Conservation (phyloP, 1,140 invertebrate genomes). For the Helicoverpa armigera region DNA sequence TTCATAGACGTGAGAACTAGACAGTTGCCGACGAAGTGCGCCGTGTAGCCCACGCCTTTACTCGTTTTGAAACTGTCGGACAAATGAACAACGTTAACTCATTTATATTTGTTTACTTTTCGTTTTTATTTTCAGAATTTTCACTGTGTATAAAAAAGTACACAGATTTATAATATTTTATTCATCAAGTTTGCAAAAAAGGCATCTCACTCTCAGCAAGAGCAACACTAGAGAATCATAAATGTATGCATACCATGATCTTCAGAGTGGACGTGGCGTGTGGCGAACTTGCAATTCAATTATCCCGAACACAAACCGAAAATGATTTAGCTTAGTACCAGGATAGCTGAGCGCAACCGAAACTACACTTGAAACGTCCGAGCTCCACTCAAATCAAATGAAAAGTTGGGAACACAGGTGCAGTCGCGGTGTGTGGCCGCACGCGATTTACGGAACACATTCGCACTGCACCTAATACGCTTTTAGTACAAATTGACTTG, state of each 20-base stretch:
- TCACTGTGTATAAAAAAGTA: too few species aligned
- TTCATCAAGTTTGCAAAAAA: not conserved
- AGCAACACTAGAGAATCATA: not conserved
- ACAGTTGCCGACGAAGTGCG: conserved; percentile 99
- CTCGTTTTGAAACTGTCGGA: conserved; percentile 97
- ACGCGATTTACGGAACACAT: conserved; percentile 37
- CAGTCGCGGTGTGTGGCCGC: conserved; percentile 34
- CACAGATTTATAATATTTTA: too few species aligned
- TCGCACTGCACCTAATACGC: not conserved
- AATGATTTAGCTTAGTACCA: conserved; percentile 45
- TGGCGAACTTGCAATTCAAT: conserved; percentile 44
- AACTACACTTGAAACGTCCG: conserved; percentile 47
- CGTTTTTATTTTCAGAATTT: too few species aligned
- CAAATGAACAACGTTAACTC: conserved; percentile 14
- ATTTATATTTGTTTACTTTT: not conserved
- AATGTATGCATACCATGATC: conserved; percentile 20
- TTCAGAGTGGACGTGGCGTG: not conserved
- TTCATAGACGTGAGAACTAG: conserved; percentile 99
- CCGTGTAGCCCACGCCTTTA: conserved; percentile 99
- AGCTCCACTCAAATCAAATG: conserved; percentile 47
- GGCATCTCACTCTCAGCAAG: not conserved
- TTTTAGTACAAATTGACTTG: conserved; percentile 34
- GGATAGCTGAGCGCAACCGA: conserved; percentile 37
- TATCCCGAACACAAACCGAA: conserved; percentile 44
- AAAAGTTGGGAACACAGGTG: conserved; percentile 51